Base-by-base conservation (phyloP, 1,140 invertebrate genomes). In the Musca domestica region DNA sequence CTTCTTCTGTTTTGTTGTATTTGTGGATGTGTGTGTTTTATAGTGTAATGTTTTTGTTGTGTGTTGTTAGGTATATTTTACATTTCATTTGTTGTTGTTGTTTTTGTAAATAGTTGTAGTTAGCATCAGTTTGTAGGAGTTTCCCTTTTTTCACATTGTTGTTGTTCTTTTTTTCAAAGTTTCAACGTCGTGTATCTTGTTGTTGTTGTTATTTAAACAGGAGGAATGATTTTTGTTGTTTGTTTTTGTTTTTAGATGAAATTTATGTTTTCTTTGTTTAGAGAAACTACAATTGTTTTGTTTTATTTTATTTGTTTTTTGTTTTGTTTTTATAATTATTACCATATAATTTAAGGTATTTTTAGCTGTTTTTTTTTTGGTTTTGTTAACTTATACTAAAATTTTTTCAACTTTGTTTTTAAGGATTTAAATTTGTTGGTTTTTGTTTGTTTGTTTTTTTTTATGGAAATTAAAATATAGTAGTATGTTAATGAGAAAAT, bases 371-470 rank as follows among this genome's bases (percentile, higher is more conserved):
- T 63, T 27, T 61, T n/a, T 25, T 27, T 30, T 61, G 23, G 3
- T 64, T 34, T 64, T 64, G 63, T 64, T 64, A 58, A 58, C 54
- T 61, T 41, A 58, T 58, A 17, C 25, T 58, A 61, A 61, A 17
- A 56, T 14, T 49, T 64, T 48, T 23, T 49, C 14, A 30, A 46
- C 46, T 41, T 64, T 64, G 5, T 22, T 63, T 64, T 61, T 61
- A 61, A 41, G 56, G n/a, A 41, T 58, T 61, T 61, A 34, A 41
- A 20, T 34, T 61, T 61, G 10, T 27, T 25, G 14, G 54, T 30
- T 61, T 20, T 27, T 58, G 15, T 17, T 30, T n/a, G n/a, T 15
- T 58, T 34, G 27, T 30, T 30, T 17, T 25, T 25, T n/a, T 56
- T 20, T 25, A 58, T 17, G 54, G 34, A 58, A 58, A 58, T 58